Evolutionary conservation across 2,888 invertebrate genomes (phyloP), one percentile per base, ranked within the genome.

Genomic region (Tetragonisca angustula): DNA sequence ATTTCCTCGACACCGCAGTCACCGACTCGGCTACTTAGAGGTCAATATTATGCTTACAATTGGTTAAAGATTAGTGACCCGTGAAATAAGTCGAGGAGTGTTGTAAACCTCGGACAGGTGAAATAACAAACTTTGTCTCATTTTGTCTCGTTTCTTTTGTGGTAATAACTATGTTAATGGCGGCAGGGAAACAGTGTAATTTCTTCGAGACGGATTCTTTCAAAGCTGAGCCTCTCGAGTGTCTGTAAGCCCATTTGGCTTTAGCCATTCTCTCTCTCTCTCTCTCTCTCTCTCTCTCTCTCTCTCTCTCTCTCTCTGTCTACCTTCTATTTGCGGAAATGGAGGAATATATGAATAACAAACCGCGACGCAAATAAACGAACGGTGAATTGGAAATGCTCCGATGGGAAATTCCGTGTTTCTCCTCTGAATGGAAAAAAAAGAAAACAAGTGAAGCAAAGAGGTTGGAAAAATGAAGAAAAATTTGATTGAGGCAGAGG

Each of bases 291-390:
- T 50, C 15, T 49, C 15, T 54, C 52, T n/a, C 64, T 36, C 9
- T 9, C 27, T 19, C 5, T 17, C 54, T 24, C 56, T 59, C 17
- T 17, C 17, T 50, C 3, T 50, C 17, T 50, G 15, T 54, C 54
- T n/a, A 43, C 4, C 56, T 11, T 61, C 43, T 43, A 43, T 43
- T 43, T 43, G 43, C 43, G 27, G 50, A 27, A 67, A 76, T 52
- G 61, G 21, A 27, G 21, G 76, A 79, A 79, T 79, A 79, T 21
- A 79, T 79, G 78, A 79, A 79, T 79, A 76, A 56, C 21, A 49
- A 76, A 67, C 19, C 15, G 43, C 17, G 19, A 24, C 56, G 52
- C 59, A 4, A 67, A 67, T n/a, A 17, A 17, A 43, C n/a, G n/a
- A n/a, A 49, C 0, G 5, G 21, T 32, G 32, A 64, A 32, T 13